These are phyloP conservation scores for Oryzias woworae DNA, from an alignment of 2,113 vertebrate species.

Conservation along the genomic window DNA sequence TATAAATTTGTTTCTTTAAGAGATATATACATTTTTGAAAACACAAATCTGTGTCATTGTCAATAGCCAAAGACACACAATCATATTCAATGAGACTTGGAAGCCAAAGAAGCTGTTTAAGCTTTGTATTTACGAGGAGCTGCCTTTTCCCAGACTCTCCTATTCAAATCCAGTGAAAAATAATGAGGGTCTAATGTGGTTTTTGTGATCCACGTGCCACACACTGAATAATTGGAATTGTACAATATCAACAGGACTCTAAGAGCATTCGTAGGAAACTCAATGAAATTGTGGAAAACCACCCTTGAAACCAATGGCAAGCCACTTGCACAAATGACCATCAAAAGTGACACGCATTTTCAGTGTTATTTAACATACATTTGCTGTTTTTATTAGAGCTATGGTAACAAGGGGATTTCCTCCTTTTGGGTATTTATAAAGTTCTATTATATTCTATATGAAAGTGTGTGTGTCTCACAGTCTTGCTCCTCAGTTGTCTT, in stretches of 20 bases:
- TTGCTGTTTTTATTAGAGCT: too few relatives aligned
- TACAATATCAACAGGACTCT: too few relatives aligned
- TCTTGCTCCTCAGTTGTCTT: constrained; percentile 19
- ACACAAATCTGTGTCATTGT: constrained; percentile 26
- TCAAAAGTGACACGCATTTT: too few relatives aligned
- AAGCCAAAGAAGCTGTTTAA: constrained; percentile 30
- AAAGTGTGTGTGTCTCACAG: not conserved
- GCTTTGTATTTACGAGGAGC: constrained; percentile 55
- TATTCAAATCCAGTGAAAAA: constrained; percentile 35
- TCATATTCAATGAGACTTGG: constrained; percentile 50
- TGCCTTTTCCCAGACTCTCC: constrained; percentile 28
- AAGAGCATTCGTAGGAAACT: too few relatives aligned
- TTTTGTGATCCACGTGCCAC: not conserved
- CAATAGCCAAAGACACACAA: constrained; percentile 23
- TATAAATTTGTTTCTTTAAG: constrained; percentile 1
- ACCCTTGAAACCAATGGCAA: too few relatives aligned
- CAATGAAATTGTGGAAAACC: too few relatives aligned
- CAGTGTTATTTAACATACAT: too few relatives aligned
- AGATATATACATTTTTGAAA: too few relatives aligned
- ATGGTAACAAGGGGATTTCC: too few relatives aligned
- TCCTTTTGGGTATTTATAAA: too few relatives aligned
- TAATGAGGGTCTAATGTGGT: constrained; percentile 54
- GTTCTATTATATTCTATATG: not conserved
- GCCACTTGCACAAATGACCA: too few relatives aligned
- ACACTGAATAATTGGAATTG: too few relatives aligned